Conservation (phyloP, 2,113 vertebrate genomes). For the Pycnonotus jocosus region DNA sequence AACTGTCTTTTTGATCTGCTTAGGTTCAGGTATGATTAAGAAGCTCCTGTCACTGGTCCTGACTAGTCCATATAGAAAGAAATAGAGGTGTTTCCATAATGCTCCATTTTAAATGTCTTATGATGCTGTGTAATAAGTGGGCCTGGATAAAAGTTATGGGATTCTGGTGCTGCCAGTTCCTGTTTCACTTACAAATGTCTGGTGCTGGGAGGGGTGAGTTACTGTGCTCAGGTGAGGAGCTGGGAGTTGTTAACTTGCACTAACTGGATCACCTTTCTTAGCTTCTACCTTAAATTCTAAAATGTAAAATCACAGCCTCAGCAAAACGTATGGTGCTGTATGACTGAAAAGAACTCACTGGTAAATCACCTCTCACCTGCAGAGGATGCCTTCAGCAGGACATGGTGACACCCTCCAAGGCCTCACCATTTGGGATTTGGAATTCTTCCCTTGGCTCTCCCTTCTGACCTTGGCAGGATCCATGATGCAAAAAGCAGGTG, state of each 20-base stretch:
- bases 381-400: not conserved
- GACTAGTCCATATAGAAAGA: not conserved
- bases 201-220: not conserved
- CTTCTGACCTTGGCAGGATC: not conserved
- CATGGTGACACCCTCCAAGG: not conserved
- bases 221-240: not conserved
- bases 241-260: not conserved
- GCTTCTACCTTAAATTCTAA: not conserved
- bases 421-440: not conserved
- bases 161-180: not conserved
- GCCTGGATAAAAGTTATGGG: not conserved
- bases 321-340: not conserved
- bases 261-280: not conserved
- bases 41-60: not conserved
- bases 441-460: not conserved
- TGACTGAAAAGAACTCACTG: not conserved
- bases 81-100: not conserved
- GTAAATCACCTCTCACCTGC: not conserved
- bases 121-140: not conserved
- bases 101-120: not conserved
- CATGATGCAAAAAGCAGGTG: not conserved
- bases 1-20: not conserved
- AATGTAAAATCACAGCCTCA: not conserved
- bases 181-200: not conserved
- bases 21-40: not conserved